These are phyloP conservation scores for Anneissia japonica DNA, from an alignment of 35 echinoderm and acorn worm species.

Conservation along the genomic window DNA sequence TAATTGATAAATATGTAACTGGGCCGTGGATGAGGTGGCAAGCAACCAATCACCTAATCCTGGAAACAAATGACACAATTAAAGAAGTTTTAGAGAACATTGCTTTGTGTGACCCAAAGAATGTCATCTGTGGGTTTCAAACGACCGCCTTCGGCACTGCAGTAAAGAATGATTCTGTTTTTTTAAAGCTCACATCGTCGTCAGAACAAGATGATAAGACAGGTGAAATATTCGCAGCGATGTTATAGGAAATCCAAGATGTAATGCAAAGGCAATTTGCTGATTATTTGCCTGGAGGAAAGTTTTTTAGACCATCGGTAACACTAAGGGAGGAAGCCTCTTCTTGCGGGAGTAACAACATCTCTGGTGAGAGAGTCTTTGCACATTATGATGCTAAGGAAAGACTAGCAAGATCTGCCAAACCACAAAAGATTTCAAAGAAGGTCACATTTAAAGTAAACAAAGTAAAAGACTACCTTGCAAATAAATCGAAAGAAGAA, in stretches of 20 bases:
- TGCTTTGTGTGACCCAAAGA: not conserved
- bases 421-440: not conserved
- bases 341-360: conserved; percentile 3
- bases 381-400: not conserved
- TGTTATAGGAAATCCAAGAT: not conserved
- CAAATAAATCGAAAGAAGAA: not conserved
- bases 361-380: conserved; percentile 5
- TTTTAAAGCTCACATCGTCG: not conserved
- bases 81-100: not conserved
- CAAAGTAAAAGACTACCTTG: not conserved
- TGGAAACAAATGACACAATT: conserved; percentile 4
- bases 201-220: not conserved
- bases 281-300: not conserved
- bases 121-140: not conserved
- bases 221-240: not conserved
- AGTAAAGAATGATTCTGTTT: not conserved
- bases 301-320: not conserved
- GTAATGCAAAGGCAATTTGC: conserved; percentile 4
- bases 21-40: conserved; percentile 7
- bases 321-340: not conserved
- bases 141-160: not conserved
- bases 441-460: conserved; percentile 10
- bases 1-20: not conserved
- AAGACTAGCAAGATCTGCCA: not conserved
- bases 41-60: not conserved